Conservation (phyloP, 2,113 vertebrate genomes). For the Psittacus erithacus region DNA sequence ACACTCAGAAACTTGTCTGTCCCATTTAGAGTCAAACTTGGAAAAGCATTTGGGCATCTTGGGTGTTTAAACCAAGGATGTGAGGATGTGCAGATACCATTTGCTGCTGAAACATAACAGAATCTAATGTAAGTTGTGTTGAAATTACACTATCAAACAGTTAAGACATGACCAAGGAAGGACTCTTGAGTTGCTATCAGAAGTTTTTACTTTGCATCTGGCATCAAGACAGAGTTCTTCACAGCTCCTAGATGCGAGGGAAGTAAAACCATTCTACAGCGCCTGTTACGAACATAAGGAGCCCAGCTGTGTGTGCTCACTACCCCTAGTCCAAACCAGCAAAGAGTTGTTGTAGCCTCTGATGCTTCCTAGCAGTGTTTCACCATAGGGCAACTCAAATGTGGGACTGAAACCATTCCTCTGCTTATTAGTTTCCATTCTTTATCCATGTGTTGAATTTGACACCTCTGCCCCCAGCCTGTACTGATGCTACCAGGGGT, state of each 20-base stretch:
- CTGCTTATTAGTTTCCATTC: background rate
- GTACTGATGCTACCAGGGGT: background rate
- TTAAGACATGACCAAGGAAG: background rate
- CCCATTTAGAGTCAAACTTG: background rate
- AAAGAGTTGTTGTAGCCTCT: background rate
- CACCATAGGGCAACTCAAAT: background rate
- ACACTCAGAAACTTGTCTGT: background rate
- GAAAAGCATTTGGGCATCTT: background rate
- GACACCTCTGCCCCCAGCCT: background rate
- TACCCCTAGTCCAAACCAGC: background rate
- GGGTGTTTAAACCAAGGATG: background rate
- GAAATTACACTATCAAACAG: background rate
- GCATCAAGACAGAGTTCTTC: background rate
- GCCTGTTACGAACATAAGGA: background rate
- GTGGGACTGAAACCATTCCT: background rate
- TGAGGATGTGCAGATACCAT: background rate
- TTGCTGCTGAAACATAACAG: background rate
- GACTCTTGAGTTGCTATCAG: background rate
- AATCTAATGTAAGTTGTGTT: background rate
- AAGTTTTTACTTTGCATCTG: background rate
- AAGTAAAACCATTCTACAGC: background rate
- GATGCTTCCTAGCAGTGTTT: background rate
- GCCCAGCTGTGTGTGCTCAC: background rate
- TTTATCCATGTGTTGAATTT: background rate
- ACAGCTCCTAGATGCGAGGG: background rate